Conservation (phyloP, 1,140 invertebrate species). For the Rhizoglyphus robini region DNA sequence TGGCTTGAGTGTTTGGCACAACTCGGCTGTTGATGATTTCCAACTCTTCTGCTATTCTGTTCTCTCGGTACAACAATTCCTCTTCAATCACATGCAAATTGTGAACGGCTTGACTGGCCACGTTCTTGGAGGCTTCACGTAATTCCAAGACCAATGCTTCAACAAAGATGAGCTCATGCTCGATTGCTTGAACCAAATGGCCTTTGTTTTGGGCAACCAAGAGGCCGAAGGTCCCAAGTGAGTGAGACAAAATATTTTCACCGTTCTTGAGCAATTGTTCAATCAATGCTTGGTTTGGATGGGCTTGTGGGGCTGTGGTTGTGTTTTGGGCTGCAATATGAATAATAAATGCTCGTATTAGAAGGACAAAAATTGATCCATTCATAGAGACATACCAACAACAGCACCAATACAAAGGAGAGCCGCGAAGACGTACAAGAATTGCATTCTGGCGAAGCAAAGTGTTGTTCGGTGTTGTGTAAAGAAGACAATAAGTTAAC, state of each 20-base stretch:
- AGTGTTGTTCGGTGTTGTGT: no score
- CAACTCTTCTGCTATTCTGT: background rate
- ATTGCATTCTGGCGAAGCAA: no score
- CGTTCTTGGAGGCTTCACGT: background rate
- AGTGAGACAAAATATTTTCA: background rate
- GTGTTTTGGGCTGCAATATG: no score
- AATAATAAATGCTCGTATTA: no score
- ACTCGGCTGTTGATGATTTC: background rate
- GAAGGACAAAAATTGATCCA: no score
- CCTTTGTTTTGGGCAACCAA: background rate
- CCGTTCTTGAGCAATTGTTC: background rate
- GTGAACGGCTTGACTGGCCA: background rate
- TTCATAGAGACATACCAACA: no score
- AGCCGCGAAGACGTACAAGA: no score
- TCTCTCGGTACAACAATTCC: background rate
- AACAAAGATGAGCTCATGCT: background rate
- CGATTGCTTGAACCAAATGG: background rate
- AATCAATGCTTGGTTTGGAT: background rate
- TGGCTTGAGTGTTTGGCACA: background rate
- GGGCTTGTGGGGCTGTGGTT: background rate
- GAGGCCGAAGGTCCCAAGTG: background rate
- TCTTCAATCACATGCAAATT: background rate
- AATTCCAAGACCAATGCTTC: background rate
- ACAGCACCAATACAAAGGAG: no score
- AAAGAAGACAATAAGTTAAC: no score